Evolutionary conservation across 2,797 vertebrate species (phyloP).

Genomic region (Anguilla marmorata): DNA sequence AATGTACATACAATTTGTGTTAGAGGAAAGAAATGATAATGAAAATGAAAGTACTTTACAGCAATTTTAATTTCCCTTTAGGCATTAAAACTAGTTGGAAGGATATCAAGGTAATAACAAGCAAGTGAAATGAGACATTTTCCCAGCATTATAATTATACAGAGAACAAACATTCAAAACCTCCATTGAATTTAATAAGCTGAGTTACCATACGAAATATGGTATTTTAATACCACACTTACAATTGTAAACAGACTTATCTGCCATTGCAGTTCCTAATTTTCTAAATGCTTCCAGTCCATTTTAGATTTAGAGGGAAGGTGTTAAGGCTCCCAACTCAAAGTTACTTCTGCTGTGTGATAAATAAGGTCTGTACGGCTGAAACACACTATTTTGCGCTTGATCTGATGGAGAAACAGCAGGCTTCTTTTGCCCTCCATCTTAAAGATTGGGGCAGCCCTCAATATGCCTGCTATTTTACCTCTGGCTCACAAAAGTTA

Average conservation of each 20-base stretch:
- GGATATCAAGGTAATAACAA: conserved; percentile 17
- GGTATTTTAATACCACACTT: neutral
- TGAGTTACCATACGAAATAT: neutral
- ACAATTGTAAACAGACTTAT: conserved; percentile 13
- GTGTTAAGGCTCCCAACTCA: neutral
- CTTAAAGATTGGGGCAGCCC: neutral
- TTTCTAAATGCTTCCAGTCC: conserved; percentile 7
- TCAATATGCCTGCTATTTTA: neutral
- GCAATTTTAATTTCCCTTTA: conserved; percentile 14
- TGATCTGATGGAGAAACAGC: neutral
- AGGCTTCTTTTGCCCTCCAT: neutral
- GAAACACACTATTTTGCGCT: conserved; percentile 3
- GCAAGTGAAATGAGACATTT: conserved; percentile 17
- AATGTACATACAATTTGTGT: neutral
- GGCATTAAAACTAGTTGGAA: conserved; percentile 7
- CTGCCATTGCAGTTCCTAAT: neutral
- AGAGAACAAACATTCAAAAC: conserved; percentile 12
- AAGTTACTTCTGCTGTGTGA: neutral
- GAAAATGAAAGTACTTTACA: conserved; percentile 10
- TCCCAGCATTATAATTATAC: conserved; percentile 10
- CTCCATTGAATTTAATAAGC: neutral
- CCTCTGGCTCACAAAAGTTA: neutral
- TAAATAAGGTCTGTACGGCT: neutral
- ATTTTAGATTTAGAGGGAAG: conserved; percentile 3
- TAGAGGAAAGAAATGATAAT: neutral